Conservation (phyloP, 2,113 vertebrate species). For the Saiga tatarica region DNA sequence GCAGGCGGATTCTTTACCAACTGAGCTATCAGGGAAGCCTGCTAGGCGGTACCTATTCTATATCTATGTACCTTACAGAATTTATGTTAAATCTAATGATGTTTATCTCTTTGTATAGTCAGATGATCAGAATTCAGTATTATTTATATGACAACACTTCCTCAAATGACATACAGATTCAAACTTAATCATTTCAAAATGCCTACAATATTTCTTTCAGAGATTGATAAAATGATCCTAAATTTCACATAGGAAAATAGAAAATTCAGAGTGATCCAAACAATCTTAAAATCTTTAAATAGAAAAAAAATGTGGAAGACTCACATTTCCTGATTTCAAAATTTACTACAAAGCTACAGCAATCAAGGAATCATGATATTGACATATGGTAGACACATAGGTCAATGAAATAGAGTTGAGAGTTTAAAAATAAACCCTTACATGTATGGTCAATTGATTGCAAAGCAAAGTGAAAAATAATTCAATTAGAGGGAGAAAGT, state of each 20-base stretch:
- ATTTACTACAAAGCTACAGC: neutral
- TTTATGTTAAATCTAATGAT: neutral
- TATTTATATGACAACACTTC: neutral
- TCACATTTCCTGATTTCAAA: neutral
- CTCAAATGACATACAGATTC: neutral
- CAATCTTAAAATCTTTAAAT: neutral
- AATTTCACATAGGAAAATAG: neutral
- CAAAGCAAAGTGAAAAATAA: neutral
- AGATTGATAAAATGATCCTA: neutral
- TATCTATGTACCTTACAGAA: neutral
- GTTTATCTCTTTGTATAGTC: neutral
- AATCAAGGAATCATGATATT: neutral
- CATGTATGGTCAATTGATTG: neutral
- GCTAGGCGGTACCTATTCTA: neutral
- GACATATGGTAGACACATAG: neutral
- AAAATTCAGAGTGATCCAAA: neutral
- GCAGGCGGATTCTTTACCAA: neutral
- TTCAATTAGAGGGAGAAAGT: neutral
- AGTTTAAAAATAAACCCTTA: neutral
- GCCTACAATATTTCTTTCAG: neutral
- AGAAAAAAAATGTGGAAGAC: neutral
- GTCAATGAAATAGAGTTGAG: neutral
- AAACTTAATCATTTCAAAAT: neutral
- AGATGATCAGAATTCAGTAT: neutral
- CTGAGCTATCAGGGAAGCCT: neutral